Conservation (phyloP, 2,113 vertebrate genomes). For the Melanotaenia duboulayi region DNA sequence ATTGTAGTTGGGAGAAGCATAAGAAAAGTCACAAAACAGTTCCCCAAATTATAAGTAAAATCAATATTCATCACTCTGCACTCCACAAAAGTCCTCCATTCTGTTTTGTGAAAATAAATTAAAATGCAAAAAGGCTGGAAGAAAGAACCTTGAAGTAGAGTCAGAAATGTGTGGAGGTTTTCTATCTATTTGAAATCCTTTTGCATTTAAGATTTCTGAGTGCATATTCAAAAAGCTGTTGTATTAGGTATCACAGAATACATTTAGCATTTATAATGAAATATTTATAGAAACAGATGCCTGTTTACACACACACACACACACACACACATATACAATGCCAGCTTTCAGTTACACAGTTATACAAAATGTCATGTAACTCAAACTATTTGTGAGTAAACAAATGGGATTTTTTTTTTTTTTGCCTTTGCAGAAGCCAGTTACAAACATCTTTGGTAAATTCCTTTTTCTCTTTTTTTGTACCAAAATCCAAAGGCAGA, state of each 20-base stretch:
- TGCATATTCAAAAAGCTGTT: conserved; percentile 12
- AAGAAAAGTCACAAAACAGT: background rate
- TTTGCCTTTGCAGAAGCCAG: no score
- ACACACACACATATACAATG: no score
- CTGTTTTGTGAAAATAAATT: conserved; percentile 18
- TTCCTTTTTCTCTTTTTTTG: no score
- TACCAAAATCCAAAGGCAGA: no score
- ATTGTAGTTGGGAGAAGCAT: background rate
- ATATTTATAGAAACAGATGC: background rate
- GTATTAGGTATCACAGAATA: conserved; percentile 1
- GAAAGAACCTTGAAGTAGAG: background rate
- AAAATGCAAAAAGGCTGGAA: conserved; percentile 39
- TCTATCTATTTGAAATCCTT: background rate
- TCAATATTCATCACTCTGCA: background rate
- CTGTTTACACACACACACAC: no score
- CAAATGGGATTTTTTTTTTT: no score
- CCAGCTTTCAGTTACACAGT: background rate
- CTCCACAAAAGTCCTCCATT: background rate
- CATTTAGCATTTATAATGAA: background rate
- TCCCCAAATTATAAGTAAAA: background rate
- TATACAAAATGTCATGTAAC: no score
- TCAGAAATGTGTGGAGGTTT: background rate
- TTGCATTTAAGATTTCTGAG: conserved; percentile 27
- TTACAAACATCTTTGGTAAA: no score
- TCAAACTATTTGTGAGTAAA: no score